Evolutionary conservation across 2,113 vertebrate species (phyloP).

Genomic region (Columbina picui): DNA sequence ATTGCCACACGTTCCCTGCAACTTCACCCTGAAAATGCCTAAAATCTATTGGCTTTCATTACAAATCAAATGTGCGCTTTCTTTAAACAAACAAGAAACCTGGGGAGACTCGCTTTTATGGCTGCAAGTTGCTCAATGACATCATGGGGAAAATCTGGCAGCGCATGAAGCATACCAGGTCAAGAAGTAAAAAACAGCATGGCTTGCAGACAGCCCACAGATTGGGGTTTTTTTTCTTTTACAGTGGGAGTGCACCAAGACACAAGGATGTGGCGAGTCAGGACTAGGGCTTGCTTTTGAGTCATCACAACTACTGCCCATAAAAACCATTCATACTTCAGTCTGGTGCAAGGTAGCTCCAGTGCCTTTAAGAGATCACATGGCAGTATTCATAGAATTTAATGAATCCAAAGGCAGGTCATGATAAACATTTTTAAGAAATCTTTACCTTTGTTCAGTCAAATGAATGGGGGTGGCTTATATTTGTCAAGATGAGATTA

Average conservation of each 20-base stretch:
- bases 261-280: accelerated
- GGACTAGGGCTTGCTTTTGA: not conserved
- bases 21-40: not conserved
- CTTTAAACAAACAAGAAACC: not conserved
- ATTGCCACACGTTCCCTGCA: not conserved
- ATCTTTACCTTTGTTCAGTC: not conserved
- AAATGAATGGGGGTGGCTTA: not conserved
- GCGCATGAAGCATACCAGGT: not conserved
- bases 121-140: not conserved
- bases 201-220: not conserved
- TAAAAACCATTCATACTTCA: not conserved
- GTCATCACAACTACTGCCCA: not conserved
- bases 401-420: not conserved
- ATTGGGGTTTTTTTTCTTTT: not conserved
- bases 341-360: not conserved
- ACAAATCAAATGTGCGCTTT: not conserved
- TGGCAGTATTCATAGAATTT: not conserved
- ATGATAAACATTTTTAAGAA: not conserved
- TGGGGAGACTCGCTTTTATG: not conserved
- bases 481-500: not conserved
- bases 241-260: not conserved
- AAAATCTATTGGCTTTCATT: not conserved
- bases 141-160: not conserved
- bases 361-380: not conserved
- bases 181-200: not conserved